Conservation (phyloP, 2,888 invertebrate genomes). For the Diadromus collaris region DNA sequence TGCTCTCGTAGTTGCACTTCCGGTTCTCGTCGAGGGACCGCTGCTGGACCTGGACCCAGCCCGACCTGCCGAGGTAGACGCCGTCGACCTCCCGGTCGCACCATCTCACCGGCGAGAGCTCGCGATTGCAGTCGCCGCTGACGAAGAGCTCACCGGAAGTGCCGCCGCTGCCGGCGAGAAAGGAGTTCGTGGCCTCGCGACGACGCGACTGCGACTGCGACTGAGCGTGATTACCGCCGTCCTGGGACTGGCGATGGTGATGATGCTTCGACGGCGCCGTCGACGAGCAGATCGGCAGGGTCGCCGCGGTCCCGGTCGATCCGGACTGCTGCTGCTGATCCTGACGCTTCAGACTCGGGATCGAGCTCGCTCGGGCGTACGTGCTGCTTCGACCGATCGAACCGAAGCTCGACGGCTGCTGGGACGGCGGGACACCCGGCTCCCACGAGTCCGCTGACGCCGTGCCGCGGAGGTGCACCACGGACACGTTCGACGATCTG, state of each 20-base stretch:
- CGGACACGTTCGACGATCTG: slow-evolving; percentile 82
- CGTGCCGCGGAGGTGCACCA: slow-evolving; percentile 82
- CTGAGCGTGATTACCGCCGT: slow-evolving; percentile 69
- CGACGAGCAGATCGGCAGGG: slow-evolving; percentile 68
- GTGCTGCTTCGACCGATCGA: slow-evolving; percentile 51
- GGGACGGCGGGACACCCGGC: slow-evolving; percentile 73
- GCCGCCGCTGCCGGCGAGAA: slow-evolving; percentile 78
- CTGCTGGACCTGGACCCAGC: slow-evolving; percentile 83
- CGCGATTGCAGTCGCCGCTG: slow-evolving; percentile 80
- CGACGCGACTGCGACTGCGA: slow-evolving; percentile 68
- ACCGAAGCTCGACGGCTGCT: slow-evolving; percentile 64
- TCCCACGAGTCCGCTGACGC: slow-evolving; percentile 83
- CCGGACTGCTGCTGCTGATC: slow-evolving; percentile 57
- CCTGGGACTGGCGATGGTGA: slow-evolving; percentile 66
- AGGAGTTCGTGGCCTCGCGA: slow-evolving; percentile 73
- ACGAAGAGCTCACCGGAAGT: slow-evolving; percentile 80
- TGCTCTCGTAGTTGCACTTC: slow-evolving; percentile 76
- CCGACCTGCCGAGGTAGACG: slow-evolving; percentile 82
- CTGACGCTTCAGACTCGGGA: slow-evolving; percentile 73
- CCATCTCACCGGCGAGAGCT: slow-evolving; percentile 83
- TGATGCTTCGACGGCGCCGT: slow-evolving; percentile 74
- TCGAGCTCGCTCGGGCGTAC: slow-evolving; percentile 73
- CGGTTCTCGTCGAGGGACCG: slow-evolving; percentile 82
- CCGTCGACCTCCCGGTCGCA: slow-evolving; percentile 83
- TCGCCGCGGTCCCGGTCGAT: slow-evolving; percentile 53